Percentiles rank a stretch among this genome's conserved stretches.
Evolutionary conservation across 2,888 invertebrate species (phyloP).

Genomic region (Neoitamus cyanurus): DNA sequence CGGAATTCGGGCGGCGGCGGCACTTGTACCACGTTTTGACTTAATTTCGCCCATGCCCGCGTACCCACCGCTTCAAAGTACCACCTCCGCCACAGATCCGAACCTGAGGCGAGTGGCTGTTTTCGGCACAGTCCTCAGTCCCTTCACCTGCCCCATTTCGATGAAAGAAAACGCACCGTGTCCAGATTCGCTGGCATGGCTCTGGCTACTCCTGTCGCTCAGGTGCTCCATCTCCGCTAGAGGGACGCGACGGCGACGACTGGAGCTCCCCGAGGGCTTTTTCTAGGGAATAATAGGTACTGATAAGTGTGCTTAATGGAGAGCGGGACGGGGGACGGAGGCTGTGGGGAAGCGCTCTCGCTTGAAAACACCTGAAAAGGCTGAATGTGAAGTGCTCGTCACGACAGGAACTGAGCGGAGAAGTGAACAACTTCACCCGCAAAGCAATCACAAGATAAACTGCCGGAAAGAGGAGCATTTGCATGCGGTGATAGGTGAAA

Average conservation of each 20-base stretch:
- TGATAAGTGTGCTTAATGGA: background rate
- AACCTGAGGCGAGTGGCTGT: background rate
- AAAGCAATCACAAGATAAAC: background rate
- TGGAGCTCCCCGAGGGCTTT: background rate
- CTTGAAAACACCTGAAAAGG: background rate
- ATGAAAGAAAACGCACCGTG: background rate
- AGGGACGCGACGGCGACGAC: background rate
- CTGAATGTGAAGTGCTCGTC: background rate
- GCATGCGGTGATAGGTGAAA: background rate
- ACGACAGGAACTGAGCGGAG: background rate
- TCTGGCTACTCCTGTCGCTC: background rate
- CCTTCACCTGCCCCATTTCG: background rate
- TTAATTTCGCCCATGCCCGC: background rate
- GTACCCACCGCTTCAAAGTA: background rate
- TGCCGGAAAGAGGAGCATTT: conserved; percentile 1
- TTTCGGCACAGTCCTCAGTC: background rate
- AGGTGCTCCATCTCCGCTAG: background rate
- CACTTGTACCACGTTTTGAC: background rate
- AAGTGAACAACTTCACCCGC: background rate
- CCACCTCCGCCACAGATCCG: background rate
- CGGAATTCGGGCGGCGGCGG: background rate
- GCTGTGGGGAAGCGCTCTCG: background rate
- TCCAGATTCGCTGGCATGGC: background rate
- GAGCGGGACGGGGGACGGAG: background rate
- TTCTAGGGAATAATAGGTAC: background rate